phyloP scores from a whole-genome alignment of 2,113 vertebrate genomes.

The Lontra canadensis region DNA sequence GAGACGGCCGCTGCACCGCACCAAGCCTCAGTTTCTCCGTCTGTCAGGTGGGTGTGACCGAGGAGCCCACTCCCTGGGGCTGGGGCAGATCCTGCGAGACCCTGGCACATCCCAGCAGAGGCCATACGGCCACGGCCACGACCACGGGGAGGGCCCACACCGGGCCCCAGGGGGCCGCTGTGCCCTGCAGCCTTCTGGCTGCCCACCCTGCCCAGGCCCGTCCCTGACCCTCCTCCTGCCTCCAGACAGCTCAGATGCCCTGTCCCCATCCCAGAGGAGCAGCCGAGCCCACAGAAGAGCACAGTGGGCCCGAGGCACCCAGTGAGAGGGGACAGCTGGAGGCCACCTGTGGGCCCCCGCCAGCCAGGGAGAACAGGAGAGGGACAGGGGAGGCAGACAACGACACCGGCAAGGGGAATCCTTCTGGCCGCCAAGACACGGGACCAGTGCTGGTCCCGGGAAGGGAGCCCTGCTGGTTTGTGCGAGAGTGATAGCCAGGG shows the following conservation, averaged over 20 bases:
- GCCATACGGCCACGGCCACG: too few species aligned
- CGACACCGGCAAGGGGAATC: neutral
- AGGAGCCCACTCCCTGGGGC: neutral
- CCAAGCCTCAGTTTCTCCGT: neutral
- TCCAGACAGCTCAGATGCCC: neutral
- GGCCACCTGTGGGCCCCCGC: neutral
- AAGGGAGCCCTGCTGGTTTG: neutral
- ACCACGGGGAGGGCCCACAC: too few species aligned
- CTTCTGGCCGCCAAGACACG: neutral
- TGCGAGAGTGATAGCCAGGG: rapidly evolving
- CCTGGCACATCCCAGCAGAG: rapidly evolving
- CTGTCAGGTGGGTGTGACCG: neutral
- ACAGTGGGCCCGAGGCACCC: neutral
- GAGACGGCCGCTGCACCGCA: neutral
- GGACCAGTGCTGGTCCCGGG: neutral
- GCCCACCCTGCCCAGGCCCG: too few species aligned
- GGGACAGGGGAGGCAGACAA: neutral
- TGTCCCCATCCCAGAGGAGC: rapidly evolving
- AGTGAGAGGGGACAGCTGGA: neutral
- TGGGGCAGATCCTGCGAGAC: rapidly evolving
- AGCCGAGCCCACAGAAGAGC: neutral
- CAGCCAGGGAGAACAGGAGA: neutral
- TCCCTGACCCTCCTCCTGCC: neutral
- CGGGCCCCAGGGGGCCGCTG: neutral
- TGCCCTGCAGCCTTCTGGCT: neutral